Evolutionary conservation across 2,888 invertebrate genomes (phyloP), one percentile per base, ranked within the genome.

Genomic region (Hypomecis atomaria): DNA sequence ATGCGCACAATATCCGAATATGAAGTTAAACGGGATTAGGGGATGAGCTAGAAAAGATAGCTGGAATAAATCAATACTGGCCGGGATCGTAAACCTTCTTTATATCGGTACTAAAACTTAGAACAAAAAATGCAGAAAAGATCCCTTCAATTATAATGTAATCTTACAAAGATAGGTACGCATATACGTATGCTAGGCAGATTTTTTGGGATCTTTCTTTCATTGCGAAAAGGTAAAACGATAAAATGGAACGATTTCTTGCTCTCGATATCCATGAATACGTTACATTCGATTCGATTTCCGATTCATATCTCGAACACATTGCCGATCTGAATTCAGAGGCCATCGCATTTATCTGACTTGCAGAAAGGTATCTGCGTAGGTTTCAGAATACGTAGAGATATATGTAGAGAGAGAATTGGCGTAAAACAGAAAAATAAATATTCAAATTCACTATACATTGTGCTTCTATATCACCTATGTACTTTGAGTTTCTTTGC

Each of bases 31-130:
- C 38, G 50, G 33, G 7, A 47, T 45, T n/a, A 9, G 11, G 33
- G 59, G 59, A 45, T 6, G 59, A 44, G 38, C 33, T 59, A 45
- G 59, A 43, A 59, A 59, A 49, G 36, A 49, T 50, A 11, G 23
- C 40, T 53, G 23, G 42, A 23, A 42, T 42, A 53, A 42, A 53
- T 53, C 53, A 42, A 53, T 53, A 53, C 53, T 37, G 37, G 49
- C 7, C 36, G 36, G 7, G 6, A 49, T 49, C 42, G 53, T 34
- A 43, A 40, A 53, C 10, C 8, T n/a, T 6, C 7, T 53, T 43
- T 34, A 40, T 33, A n/a, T n/a, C n/a, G n/a, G 47, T 33, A 47
- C 13, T 44, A 13, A 13, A 44, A 11, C 13, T 13, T 0, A 6
- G 13, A 6, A 11, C 3, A 44, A 44, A 44, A 44, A 7, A 13